Percentiles rank a stretch among this genome's conserved stretches.
phyloP scores from a whole-genome alignment of 2,113 vertebrate genomes.

The Hemiprocne comata region DNA sequence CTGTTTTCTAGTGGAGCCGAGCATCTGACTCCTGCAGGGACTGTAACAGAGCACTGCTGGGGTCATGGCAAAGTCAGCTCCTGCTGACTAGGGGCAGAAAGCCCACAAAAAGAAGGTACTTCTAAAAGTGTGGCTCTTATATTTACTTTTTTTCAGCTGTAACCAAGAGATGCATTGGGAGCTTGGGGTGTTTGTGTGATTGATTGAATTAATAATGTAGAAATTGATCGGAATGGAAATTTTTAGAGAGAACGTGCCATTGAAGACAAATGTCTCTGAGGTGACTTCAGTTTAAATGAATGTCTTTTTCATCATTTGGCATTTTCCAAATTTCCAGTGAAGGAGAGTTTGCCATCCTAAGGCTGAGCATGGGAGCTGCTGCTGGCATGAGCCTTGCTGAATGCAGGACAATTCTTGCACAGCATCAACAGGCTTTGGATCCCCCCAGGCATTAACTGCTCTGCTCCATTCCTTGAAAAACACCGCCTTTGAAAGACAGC shows the following conservation, averaged over 20 bases:
- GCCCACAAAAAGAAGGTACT: background rate
- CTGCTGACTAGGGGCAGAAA: background rate
- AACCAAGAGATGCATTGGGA: background rate
- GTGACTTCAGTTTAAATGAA: background rate
- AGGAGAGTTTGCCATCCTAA: fast-evolving
- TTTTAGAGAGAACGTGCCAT: background rate
- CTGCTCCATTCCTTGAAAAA: background rate
- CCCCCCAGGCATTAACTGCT: fast-evolving
- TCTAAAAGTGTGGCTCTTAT: background rate
- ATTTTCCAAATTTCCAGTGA: background rate
- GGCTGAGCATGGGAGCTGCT: background rate
- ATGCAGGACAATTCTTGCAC: background rate
- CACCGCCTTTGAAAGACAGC: background rate
- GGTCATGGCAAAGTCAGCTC: background rate
- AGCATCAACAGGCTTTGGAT: background rate
- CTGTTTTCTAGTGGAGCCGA: background rate
- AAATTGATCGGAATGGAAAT: background rate
- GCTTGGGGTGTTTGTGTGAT: background rate
- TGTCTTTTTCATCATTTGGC: background rate
- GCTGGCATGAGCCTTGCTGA: fast-evolving
- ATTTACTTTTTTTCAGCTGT: background rate
- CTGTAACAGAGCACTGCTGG: background rate
- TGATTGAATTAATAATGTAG: background rate
- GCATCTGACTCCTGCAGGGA: background rate
- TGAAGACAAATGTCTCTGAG: background rate